Conservation (phyloP, 2,888 invertebrate species). For the Hirtodrosophila duncani region DNA sequence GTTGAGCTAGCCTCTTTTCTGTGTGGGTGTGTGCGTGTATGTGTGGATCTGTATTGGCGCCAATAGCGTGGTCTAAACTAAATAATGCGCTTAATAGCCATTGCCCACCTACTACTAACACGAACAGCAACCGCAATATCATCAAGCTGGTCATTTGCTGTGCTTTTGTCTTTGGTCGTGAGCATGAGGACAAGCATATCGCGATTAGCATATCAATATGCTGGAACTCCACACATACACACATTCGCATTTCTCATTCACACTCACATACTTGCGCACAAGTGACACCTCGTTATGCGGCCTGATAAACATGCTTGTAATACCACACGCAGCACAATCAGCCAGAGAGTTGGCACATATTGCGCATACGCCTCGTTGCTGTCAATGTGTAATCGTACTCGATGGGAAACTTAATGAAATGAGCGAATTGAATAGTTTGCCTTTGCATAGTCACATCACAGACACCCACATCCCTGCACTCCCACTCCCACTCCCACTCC, state of each 20-base stretch:
- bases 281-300: constrained; percentile 68
- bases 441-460: constrained; percentile 20
- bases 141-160: constrained; percentile 42
- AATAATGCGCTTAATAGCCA: constrained; percentile 73
- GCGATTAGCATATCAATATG: constrained; percentile 75
- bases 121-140: constrained; percentile 9
- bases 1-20: constrained; percentile 21
- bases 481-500: too few species aligned
- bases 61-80: constrained; percentile 40
- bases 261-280: constrained; percentile 17
- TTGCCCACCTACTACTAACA: constrained; percentile 39
- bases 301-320: constrained; percentile 47
- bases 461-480: too few species aligned
- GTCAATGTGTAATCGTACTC: constrained; percentile 48
- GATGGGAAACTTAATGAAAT: constrained; percentile 66
- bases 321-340: not conserved
- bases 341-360: constrained; percentile 35
- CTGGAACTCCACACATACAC: constrained; percentile 6
- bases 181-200: not conserved
- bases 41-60: constrained; percentile 29
- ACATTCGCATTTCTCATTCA: constrained; percentile 10
- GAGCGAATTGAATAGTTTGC: constrained; percentile 68
- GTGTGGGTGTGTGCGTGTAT: constrained; percentile 17
- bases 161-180: constrained; percentile 63
- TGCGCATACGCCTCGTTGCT: constrained; percentile 56